These are phyloP conservation scores for Coelopa frigida DNA, from an alignment of 1,140 invertebrate genomes.

Conservation along the genomic window DNA sequence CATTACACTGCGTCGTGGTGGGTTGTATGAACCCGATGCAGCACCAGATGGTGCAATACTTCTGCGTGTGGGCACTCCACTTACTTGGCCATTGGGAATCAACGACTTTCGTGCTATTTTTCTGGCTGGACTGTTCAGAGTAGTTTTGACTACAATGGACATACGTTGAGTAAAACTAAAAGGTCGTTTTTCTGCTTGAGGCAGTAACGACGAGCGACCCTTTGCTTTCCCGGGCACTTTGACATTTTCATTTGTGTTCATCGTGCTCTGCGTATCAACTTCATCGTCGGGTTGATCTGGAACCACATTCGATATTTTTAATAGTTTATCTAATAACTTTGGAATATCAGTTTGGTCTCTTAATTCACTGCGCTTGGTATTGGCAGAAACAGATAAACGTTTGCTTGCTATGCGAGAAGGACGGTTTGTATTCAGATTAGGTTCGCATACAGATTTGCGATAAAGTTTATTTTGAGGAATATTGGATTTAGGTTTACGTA, in stretches of 20 bases:
- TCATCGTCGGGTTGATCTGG: not conserved
- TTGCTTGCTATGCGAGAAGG: slow-evolving; percentile 11
- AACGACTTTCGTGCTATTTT: slow-evolving; percentile 25
- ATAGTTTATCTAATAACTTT: slow-evolving; percentile 24
- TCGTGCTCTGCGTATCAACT: not conserved
- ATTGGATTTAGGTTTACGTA: no score
- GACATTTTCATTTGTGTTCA: not conserved
- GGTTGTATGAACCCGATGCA: slow-evolving; percentile 3
- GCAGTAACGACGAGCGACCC: slow-evolving; percentile 22
- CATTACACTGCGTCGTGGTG: slow-evolving; percentile 18
- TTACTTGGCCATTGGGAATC: no score
- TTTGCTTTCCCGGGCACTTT: slow-evolving; percentile 4
- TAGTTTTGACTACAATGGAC: slow-evolving; percentile 39
- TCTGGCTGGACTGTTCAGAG: slow-evolving; percentile 35
- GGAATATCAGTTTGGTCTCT: slow-evolving; percentile 9
- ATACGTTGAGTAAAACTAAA: slow-evolving; percentile 32
- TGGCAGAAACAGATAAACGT: slow-evolving; percentile 1
- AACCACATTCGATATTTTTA: slow-evolving; percentile 21
- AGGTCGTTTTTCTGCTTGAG: slow-evolving; percentile 14
- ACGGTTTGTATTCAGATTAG: slow-evolving; percentile 11
- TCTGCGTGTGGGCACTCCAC: no score
- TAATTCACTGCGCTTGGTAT: not conserved
- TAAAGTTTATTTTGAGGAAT: not conserved
- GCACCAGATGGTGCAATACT: not conserved
- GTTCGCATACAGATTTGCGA: not conserved